These are phyloP conservation scores for Leptocoma aspasia DNA, from an alignment of 2,113 vertebrate species.

Conservation along the genomic window DNA sequence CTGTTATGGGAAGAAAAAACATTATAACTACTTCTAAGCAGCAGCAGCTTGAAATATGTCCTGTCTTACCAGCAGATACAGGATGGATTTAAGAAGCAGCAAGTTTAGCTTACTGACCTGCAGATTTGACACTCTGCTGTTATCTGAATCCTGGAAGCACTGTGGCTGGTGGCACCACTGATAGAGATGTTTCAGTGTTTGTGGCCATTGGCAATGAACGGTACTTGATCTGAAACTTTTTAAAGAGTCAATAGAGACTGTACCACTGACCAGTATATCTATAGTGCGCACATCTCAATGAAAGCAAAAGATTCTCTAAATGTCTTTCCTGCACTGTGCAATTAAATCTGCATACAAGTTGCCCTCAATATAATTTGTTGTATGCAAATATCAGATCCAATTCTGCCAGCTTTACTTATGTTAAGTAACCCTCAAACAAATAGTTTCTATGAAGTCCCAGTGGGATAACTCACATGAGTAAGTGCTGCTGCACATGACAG, in stretches of 20 bases:
- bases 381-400: constrained; percentile 10
- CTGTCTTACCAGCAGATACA: neutral
- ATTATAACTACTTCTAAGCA: neutral
- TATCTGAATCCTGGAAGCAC: neutral
- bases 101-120: neutral
- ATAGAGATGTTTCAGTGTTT: constrained; percentile 18
- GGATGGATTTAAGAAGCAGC: neutral
- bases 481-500: neutral
- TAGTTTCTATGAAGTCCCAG: constrained; percentile 2
- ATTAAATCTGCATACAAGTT: constrained; percentile 34
- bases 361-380: constrained; percentile 11
- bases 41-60: neutral
- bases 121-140: neutral
- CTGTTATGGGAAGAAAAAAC: constrained; percentile 12
- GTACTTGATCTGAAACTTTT: constrained; percentile 1
- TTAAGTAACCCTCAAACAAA: constrained; percentile 36
- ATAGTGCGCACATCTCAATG: neutral
- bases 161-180: neutral
- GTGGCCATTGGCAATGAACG: neutral
- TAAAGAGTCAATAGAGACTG: neutral
- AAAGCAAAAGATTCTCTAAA: neutral
- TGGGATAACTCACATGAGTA: neutral
- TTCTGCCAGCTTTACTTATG: constrained; percentile 35
- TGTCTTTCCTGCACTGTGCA: neutral
- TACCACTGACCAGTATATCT: neutral